phyloP scores from a whole-genome alignment of 2,888 invertebrate genomes.

The Cinara cedri region DNA sequence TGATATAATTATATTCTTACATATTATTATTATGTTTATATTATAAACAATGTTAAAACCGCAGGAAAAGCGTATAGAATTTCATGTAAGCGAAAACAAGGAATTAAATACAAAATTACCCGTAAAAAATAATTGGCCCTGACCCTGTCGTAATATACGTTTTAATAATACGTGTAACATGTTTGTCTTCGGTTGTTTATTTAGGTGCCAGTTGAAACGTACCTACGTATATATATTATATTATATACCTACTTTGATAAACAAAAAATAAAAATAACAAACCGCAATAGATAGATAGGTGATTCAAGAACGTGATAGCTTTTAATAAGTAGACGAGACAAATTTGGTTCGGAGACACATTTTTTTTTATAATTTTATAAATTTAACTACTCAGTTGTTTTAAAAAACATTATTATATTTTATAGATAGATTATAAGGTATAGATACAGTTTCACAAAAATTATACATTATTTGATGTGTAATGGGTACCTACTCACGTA shows the following conservation, averaged over 20 bases:
- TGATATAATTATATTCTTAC: neutral
- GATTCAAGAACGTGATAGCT: neutral
- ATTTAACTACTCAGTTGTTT: too few relatives aligned
- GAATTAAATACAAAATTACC: neutral
- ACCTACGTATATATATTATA: too few relatives aligned
- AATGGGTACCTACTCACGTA: too few relatives aligned
- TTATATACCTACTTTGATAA: constrained; percentile 7
- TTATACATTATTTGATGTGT: too few relatives aligned
- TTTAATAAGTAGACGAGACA: neutral
- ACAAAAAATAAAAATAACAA: constrained; percentile 38
- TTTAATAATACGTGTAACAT: neutral
- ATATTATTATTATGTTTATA: neutral
- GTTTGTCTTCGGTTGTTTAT: constrained; percentile 34
- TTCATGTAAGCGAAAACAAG: neutral
- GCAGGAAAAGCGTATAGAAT: neutral
- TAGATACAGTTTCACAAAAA: too few relatives aligned
- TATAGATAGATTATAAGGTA: too few relatives aligned
- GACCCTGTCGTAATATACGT: constrained; percentile 21
- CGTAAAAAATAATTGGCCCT: constrained; percentile 26
- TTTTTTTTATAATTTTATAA: neutral
- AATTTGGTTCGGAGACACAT: constrained; percentile 16
- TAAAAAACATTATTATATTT: too few relatives aligned
- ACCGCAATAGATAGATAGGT: neutral
- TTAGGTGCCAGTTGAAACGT: constrained; percentile 20
- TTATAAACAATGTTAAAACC: neutral